These are phyloP conservation scores for Agapostemon virescens DNA, from an alignment of 2,888 invertebrate genomes.

Conservation along the genomic window DNA sequence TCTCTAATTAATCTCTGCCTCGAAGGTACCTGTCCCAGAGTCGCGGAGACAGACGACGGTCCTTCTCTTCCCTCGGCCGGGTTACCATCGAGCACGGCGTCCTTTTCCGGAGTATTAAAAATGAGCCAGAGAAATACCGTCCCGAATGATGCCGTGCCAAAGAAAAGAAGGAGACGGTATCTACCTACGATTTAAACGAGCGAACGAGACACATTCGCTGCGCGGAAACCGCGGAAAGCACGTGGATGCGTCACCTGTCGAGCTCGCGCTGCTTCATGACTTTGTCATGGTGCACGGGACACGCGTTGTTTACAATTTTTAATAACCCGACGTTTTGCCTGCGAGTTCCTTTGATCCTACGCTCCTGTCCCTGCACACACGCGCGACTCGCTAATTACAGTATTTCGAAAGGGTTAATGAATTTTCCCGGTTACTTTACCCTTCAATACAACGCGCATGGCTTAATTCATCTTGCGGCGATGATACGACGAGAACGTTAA, in stretches of 20 bases:
- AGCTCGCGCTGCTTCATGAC: not conserved
- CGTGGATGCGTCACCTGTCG: not conserved
- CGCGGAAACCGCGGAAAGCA: not conserved
- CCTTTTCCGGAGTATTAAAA: constrained; percentile 38
- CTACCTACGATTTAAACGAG: constrained; percentile 20
- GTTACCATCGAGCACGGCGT: constrained; percentile 28
- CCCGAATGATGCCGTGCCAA: not conserved
- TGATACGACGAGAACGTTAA: not conserved
- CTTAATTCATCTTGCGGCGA: not conserved
- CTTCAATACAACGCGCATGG: not conserved
- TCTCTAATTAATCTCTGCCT: constrained; percentile 66
- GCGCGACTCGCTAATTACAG: constrained; percentile 23
- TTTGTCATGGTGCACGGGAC: not conserved
- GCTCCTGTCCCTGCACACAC: not conserved
- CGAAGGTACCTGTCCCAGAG: constrained; percentile 29
- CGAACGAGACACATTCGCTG: constrained; percentile 23
- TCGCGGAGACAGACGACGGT: constrained; percentile 12
- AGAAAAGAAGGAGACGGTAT: not conserved
- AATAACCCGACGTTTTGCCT: constrained; percentile 34
- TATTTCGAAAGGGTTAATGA: constrained; percentile 29
- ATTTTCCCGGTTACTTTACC: constrained; percentile 20
- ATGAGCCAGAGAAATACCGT: constrained; percentile 1
- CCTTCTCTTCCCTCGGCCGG: constrained; percentile 23
- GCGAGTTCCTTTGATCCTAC: constrained; percentile 25
- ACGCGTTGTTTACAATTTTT: constrained; percentile 49